phyloP scores from a whole-genome alignment of 2,113 vertebrate species.

The Arothron firmamentum region DNA sequence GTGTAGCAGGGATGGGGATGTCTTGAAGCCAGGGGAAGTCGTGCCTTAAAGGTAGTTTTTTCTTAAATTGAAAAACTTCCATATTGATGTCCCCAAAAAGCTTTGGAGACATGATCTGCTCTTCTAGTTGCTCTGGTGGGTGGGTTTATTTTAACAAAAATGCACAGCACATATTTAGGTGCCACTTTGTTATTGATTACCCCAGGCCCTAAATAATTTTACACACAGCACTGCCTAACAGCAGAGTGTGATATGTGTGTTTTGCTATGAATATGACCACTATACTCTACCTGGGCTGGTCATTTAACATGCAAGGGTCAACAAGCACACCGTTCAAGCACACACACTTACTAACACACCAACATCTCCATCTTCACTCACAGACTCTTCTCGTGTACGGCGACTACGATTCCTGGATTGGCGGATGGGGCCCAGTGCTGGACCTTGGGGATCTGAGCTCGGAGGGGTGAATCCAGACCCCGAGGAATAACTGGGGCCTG shows the following conservation, averaged over 20 bases:
- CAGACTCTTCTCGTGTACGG: constrained; percentile 84
- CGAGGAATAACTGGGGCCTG: constrained; percentile 86
- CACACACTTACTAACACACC: constrained; percentile 73
- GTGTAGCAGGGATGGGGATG: not conserved
- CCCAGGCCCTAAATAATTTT: not conserved
- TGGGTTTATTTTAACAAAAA: too few species aligned
- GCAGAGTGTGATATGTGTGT: not conserved
- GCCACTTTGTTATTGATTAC: not conserved
- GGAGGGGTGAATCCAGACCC: constrained; percentile 73
- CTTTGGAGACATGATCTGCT: not conserved
- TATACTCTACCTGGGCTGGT: constrained; percentile 13
- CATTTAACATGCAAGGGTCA: constrained; percentile 32
- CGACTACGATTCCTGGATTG: constrained; percentile 79
- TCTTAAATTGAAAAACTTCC: not conserved
- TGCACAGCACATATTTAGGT: not conserved
- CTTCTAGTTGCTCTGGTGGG: not conserved
- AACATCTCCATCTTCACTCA: constrained; percentile 80
- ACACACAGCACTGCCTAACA: constrained; percentile 5
- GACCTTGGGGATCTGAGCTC: constrained; percentile 68
- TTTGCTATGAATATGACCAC: not conserved
- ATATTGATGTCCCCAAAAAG: too few species aligned
- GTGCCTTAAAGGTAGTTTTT: not conserved
- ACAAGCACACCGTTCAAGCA: constrained; percentile 51
- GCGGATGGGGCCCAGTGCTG: constrained; percentile 73
- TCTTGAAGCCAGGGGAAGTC: not conserved